Evolutionary conservation across 2,888 invertebrate genomes (phyloP).

Genomic region (Pandemis cinnamomeana): DNA sequence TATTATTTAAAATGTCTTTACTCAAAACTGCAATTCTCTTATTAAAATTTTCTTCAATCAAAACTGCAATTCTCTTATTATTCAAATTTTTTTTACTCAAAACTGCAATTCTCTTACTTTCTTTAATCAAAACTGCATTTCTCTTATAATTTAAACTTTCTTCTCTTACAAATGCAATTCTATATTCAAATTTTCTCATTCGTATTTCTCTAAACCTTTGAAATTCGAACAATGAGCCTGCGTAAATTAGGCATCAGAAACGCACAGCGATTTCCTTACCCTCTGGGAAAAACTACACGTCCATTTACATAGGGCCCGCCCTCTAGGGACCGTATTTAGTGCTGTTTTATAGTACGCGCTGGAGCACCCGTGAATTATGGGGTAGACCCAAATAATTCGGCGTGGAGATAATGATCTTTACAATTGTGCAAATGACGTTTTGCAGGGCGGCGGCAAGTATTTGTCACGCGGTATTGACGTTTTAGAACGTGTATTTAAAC

Average conservation of each 20-base stretch:
- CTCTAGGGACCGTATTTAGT: slow-evolving; percentile 12
- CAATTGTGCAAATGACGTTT: slow-evolving; percentile 16
- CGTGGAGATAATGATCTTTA: slow-evolving; percentile 19
- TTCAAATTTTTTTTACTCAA: no score
- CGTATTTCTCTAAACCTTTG: neutral
- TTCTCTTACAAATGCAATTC: neutral
- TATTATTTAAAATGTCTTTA: no score
- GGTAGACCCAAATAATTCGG: slow-evolving; percentile 14
- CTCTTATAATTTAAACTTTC: no score
- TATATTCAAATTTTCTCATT: neutral
- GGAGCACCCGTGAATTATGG: slow-evolving; percentile 9
- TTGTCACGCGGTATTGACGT: neutral
- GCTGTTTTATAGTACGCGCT: neutral
- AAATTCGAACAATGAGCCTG: neutral
- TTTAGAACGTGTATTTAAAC: neutral
- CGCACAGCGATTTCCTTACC: neutral
- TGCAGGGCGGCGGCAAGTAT: neutral
- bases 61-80: no score
- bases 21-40: no score
- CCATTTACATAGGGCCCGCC: slow-evolving; percentile 12
- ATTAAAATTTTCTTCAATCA: no score
- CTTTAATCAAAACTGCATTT: no score
- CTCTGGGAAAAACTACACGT: slow-evolving; percentile 12
- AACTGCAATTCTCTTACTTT: no score
- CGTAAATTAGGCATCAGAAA: neutral